phyloP scores from a whole-genome alignment of 1,140 invertebrate genomes.

The Drosophila tristis region DNA sequence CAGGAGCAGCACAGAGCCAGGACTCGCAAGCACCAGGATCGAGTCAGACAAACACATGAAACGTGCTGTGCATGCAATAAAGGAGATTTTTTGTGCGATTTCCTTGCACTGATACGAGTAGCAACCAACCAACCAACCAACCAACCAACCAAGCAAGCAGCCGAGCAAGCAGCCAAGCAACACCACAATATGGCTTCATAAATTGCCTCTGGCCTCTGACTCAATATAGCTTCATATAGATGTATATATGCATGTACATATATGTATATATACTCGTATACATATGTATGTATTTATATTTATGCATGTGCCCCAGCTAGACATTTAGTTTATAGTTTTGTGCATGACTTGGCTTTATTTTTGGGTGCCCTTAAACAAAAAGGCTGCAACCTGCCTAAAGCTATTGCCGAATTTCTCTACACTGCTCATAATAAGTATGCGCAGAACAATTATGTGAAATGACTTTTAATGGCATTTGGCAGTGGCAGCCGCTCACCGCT shows the following conservation, averaged over 20 bases:
- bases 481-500: not conserved
- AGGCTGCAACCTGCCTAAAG: not conserved
- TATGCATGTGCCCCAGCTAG: constrained; percentile 15
- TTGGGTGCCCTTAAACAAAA: constrained; percentile 20
- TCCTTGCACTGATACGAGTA: constrained; percentile 58
- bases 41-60: constrained; percentile 73
- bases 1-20: constrained; percentile 7
- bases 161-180: constrained; percentile 33
- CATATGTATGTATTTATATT: constrained; percentile 22
- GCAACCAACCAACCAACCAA: constrained; percentile 1
- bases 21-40: constrained; percentile 9
- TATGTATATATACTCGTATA: not conserved
- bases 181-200: constrained; percentile 74
- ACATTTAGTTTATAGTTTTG: constrained; percentile 54
- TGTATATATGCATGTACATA: constrained; percentile 20
- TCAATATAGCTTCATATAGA: constrained; percentile 16
- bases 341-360: constrained; percentile 16
- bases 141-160: constrained; percentile 20
- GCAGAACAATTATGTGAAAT: constrained; percentile 47
- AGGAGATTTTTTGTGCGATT: constrained; percentile 78
- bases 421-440: constrained; percentile 32
- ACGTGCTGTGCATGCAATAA: constrained; percentile 81
- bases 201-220: constrained; percentile 59
- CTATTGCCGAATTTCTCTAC: too few relatives aligned
- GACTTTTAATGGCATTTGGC: constrained; percentile 40